phyloP scores from a whole-genome alignment of 1,140 invertebrate species.

The Xylocopa sonorina region DNA sequence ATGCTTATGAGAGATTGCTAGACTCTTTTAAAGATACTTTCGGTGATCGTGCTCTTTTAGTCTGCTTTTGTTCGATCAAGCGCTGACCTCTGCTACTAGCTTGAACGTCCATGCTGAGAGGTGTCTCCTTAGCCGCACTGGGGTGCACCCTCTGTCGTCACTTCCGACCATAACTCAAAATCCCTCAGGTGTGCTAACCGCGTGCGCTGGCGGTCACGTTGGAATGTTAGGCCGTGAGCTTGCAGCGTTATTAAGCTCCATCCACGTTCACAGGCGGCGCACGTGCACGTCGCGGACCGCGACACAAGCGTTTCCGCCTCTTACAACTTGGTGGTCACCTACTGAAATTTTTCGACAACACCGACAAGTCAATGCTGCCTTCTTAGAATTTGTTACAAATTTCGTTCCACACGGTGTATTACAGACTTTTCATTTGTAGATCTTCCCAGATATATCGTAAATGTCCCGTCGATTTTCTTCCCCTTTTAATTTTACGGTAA shows the following conservation, averaged over 20 bases:
- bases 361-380: too few species aligned
- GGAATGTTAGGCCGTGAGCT: constrained; percentile 63
- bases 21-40: too few species aligned
- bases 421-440: too few species aligned
- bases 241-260: constrained; percentile 63
- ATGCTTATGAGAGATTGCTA: too few species aligned
- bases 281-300: constrained; percentile 54
- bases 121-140: constrained; percentile 23
- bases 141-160: constrained; percentile 9
- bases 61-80: too few species aligned
- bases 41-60: not conserved
- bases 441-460: too few species aligned
- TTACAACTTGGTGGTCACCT: constrained; percentile 6
- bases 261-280: constrained; percentile 47
- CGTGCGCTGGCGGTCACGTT: constrained; percentile 64
- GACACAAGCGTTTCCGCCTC: not conserved
- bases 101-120: not conserved
- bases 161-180: constrained; percentile 64
- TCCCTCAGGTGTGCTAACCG: constrained; percentile 68
- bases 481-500: too few species aligned
- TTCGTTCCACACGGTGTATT: too few species aligned
- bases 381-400: too few species aligned
- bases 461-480: too few species aligned
- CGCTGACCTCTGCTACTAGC: not conserved
- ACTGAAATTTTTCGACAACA: constrained; percentile 43